Evolutionary conservation across 1,140 invertebrate genomes (phyloP).

Genomic region (Stegodyphus dumicola): DNA sequence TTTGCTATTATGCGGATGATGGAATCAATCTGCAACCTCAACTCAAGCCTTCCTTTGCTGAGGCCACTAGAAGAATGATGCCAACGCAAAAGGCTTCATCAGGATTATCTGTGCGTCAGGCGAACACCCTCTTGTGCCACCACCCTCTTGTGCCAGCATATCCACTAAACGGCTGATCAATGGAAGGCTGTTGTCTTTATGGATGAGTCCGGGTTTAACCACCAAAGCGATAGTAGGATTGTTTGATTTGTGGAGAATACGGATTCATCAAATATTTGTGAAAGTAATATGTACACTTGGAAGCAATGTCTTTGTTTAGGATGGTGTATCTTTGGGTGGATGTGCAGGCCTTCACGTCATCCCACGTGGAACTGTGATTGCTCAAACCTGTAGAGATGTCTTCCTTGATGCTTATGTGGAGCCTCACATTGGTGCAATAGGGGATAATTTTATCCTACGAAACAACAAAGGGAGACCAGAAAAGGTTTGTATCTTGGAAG

Average conservation of each 20-base stretch:
- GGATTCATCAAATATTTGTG: neutral
- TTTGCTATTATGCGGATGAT: neutral
- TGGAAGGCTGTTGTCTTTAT: no score
- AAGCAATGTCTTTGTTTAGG: slow-evolving; percentile 3
- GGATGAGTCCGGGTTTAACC: no score
- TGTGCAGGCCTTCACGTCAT: neutral
- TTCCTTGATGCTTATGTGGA: slow-evolving; percentile 4
- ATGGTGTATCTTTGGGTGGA: neutral
- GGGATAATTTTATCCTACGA: neutral
- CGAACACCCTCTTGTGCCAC: neutral
- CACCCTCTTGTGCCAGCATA: no score
- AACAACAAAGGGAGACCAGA: neutral
- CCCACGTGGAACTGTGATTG: neutral
- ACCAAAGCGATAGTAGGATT: no score
- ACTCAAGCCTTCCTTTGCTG: neutral
- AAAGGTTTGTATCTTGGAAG: neutral
- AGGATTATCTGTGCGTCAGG: slow-evolving; percentile 2
- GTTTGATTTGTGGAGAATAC: no score
- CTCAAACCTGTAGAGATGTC: neutral
- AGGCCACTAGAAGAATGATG: neutral
- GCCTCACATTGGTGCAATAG: neutral
- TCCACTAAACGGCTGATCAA: neutral
- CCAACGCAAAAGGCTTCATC: neutral
- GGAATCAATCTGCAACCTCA: neutral
- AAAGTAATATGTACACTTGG: neutral